These are phyloP conservation scores for Myotis brandtii DNA, from an alignment of 2,113 vertebrate species.

Conservation along the genomic window DNA sequence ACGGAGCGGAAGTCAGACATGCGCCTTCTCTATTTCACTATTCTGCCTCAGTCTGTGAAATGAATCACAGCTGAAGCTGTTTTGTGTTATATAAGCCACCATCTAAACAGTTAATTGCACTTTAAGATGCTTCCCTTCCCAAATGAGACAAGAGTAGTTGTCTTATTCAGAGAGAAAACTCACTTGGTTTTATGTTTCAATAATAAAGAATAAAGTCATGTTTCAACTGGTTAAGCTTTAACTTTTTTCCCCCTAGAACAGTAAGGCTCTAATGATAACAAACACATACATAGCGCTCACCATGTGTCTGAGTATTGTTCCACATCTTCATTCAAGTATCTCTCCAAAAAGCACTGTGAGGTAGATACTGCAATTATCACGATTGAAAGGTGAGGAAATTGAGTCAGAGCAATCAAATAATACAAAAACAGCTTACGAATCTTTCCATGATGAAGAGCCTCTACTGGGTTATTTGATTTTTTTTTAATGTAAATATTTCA, in stretches of 20 bases:
- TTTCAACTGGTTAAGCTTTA: not conserved
- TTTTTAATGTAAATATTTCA: not conserved
- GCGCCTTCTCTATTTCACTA: not conserved
- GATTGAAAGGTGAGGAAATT: not conserved
- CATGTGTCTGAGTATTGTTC: not conserved
- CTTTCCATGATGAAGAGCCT: not conserved
- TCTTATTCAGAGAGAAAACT: not conserved
- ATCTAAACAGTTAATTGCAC: not conserved
- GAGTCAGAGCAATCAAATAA: not conserved
- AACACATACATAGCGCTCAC: not conserved
- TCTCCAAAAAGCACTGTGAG: not conserved
- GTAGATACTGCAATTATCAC: not conserved
- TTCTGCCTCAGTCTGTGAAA: not conserved
- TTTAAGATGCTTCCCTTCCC: not conserved
- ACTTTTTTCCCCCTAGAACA: not conserved
- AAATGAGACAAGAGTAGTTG: not conserved
- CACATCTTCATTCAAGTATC: not conserved
- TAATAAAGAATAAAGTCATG: slow-evolving; percentile 44
- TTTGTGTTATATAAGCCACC: not conserved
- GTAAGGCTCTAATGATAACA: fast-evolving
- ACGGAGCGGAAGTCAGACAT: not conserved
- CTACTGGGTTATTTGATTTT: not conserved
- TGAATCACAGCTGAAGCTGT: not conserved
- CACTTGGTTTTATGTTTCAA: not conserved
- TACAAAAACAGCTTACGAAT: not conserved